These are phyloP conservation scores for Magallana gigas DNA, from an alignment of 1,140 invertebrate genomes.

Conservation along the genomic window DNA sequence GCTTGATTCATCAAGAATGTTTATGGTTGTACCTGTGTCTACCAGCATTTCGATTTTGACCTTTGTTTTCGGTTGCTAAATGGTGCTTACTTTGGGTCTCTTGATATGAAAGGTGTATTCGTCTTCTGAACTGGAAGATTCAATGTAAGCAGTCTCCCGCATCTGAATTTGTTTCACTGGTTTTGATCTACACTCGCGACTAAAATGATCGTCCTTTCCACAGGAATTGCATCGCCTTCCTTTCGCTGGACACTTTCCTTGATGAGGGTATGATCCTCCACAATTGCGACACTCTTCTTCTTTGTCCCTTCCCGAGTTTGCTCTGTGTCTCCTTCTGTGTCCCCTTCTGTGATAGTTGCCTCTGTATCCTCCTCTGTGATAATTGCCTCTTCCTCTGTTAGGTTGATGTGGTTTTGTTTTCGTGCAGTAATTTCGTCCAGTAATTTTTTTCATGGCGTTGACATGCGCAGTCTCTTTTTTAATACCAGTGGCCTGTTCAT, in stretches of 20 bases:
- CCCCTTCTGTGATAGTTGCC: no score
- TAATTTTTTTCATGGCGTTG: neutral
- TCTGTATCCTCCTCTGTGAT: neutral
- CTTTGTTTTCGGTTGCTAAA: no score
- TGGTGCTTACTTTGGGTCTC: no score
- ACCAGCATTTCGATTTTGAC: constrained; percentile 31
- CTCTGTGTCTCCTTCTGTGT: neutral
- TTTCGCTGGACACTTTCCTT: neutral
- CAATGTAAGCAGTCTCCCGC: neutral
- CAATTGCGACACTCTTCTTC: neutral
- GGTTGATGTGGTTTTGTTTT: neutral
- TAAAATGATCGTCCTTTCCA: neutral
- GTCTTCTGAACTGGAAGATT: neutral
- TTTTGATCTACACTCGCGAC: neutral
- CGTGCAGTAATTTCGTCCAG: neutral
- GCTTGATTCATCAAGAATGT: constrained; percentile 34
- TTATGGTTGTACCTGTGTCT: constrained; percentile 40
- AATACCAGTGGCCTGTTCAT: constrained; percentile 21
- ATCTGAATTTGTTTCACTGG: neutral
- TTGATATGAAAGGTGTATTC: constrained; percentile 11
- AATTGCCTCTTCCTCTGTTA: neutral
- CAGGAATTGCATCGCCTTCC: neutral
- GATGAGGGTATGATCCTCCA: neutral
- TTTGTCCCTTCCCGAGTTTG: neutral
- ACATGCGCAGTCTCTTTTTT: neutral